These are phyloP conservation scores for Scaptomyza polygonia DNA, from an alignment of 2,888 invertebrate genomes.

Conservation along the genomic window DNA sequence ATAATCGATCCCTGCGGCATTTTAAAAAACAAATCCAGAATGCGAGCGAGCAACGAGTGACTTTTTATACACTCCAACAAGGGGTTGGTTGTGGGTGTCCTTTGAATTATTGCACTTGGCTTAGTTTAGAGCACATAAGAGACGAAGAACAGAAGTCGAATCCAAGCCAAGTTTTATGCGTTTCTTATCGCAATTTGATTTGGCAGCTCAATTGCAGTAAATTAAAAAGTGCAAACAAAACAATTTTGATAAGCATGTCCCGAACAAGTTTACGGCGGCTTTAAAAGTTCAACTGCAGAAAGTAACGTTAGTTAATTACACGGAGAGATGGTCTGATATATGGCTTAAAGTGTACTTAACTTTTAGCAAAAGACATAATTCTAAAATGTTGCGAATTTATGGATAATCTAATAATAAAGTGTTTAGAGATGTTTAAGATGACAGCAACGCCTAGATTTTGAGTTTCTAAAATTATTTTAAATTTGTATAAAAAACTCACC, in stretches of 20 bases:
- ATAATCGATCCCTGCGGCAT: conserved; percentile 85
- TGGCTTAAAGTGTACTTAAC: neutral
- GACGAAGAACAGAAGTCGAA: neutral
- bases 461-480: no score
- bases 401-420: no score
- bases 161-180: conserved; percentile 59
- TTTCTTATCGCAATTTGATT: conserved; percentile 74
- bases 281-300: conserved; percentile 30
- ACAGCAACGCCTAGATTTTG: no score
- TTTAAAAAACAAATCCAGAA: conserved; percentile 84
- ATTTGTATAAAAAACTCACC: neutral
- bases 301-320: conserved; percentile 48
- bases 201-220: conserved; percentile 77
- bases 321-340: conserved; percentile 38
- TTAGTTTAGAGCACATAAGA: conserved; percentile 45
- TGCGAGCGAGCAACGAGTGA: conserved; percentile 10
- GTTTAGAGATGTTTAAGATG: no score
- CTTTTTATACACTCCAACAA: neutral
- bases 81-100: conserved; percentile 26
- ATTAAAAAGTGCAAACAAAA: conserved; percentile 82
- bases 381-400: no score
- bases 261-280: conserved; percentile 66
- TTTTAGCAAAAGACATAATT: neutral
- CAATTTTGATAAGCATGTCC: conserved; percentile 65
- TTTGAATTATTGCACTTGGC: conserved; percentile 69